Evolutionary conservation across 92 coral and sea anemone species (phyloP), one percentile per base, ranked within the genome.

Genomic region (Siderastrea radians): DNA sequence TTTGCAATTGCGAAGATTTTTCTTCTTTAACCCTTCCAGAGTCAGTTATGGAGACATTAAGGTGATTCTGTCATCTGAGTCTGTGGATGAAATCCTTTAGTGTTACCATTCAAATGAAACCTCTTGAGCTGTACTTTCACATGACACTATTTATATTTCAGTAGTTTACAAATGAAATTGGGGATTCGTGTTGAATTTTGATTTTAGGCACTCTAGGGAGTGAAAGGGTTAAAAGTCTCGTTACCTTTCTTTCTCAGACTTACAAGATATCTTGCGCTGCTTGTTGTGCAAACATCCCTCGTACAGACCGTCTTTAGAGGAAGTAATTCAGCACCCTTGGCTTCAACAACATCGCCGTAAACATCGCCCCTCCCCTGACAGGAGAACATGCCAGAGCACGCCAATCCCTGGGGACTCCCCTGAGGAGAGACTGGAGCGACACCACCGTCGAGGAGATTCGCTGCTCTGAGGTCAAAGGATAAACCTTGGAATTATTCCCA

Each of bases 311-410:
- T 80, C 95, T 44, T 48, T 97, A 46, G 98, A 95, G 26, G 98
- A 95, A 45, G 92, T 95, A 1, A 66, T 86, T n/a, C 90, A 95
- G n/a, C 97, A 97, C 68, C 95, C 91, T 13, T 97, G 99, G 99
- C 80, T 95, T n/a, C 92, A 92, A 54, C 80, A 73, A 6, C 80
- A 59, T 6, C 66, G 72, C n/a, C 70, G 74, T 49, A 83, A 73
- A 79, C 62, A 9, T 10, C 84, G 90, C 10, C 13, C 61, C 52
- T 50, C 72, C 80, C 53, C 44, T 1, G 87, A 83, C 72, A 73
- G 87, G 72, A 83, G 87, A 83, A 3, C 75, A 44, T 83, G 87
- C 50, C 87, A 83, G 14, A 83, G 87, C 72, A 64, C 77, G 0
- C 87, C 87, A 7, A 71, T 53, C 71, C 57, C 70, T 4, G 78